A percentile compares a stretch with the other conserved stretches of the same genome.
phyloP scores from a whole-genome alignment of 1,140 invertebrate species.

The Diuraphis noxia region DNA sequence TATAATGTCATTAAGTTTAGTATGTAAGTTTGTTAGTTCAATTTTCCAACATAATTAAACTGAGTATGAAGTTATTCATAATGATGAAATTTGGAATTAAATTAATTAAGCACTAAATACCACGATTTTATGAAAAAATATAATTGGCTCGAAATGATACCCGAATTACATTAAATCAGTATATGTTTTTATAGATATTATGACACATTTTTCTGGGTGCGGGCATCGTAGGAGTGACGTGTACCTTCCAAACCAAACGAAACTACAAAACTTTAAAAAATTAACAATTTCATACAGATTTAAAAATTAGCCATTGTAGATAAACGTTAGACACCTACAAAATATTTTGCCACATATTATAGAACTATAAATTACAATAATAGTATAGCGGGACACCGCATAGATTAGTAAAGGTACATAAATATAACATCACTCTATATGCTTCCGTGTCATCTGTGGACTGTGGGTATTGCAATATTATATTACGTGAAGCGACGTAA shows the following conservation, averaged over 20 bases:
- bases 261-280: background rate
- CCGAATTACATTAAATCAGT: too few relatives aligned
- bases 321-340: too few relatives aligned
- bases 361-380: background rate
- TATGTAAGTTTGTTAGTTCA: background rate
- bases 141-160: background rate
- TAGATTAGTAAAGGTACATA: background rate
- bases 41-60: background rate
- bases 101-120: background rate
- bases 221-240: too few relatives aligned
- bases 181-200: too few relatives aligned
- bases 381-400: too few relatives aligned
- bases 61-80: background rate
- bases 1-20: background rate
- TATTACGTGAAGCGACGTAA: background rate
- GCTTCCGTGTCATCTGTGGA: background rate
- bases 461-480: background rate
- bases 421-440: background rate
- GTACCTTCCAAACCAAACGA: background rate
- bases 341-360: background rate
- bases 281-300: too few relatives aligned
- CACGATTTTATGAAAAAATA: background rate
- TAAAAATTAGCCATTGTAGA: too few relatives aligned
- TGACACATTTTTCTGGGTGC: too few relatives aligned
- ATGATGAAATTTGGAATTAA: background rate